Evolutionary conservation across 2,888 invertebrate genomes (phyloP).

Genomic region (Geophilus truncorum): DNA sequence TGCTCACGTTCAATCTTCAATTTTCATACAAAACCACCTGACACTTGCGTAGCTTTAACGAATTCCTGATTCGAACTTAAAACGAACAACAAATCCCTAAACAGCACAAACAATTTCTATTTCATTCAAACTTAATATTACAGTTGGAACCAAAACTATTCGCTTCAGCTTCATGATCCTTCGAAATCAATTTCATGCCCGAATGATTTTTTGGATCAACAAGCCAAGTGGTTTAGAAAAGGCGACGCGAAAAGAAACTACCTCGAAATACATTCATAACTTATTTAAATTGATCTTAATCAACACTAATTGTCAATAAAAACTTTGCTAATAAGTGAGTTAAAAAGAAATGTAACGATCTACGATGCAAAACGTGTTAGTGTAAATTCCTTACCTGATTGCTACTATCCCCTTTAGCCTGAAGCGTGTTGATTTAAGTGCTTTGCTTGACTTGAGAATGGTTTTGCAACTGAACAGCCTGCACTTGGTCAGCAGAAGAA

Average conservation of each 20-base stretch:
- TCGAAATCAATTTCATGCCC: neutral
- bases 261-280: neutral
- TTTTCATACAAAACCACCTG: neutral
- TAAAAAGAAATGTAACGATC: neutral
- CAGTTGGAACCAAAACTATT: neutral
- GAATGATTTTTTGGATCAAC: neutral
- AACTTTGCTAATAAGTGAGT: neutral
- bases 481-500: neutral
- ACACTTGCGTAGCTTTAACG: neutral
- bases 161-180: neutral
- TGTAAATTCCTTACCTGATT: constrained; percentile 4
- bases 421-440: constrained; percentile 5
- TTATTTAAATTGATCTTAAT: neutral
- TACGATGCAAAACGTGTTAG: neutral
- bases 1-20: neutral
- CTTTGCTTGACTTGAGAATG: constrained; percentile 18
- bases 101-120: neutral
- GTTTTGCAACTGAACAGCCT: constrained; percentile 2
- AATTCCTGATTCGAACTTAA: neutral
- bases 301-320: neutral
- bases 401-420: neutral
- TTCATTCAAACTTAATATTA: neutral
- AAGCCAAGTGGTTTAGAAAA: neutral
- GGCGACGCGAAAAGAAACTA: neutral
- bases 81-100: neutral